A percentile compares a stretch with the other conserved stretches of the same genome.
phyloP scores from a whole-genome alignment of 2,888 invertebrate genomes.

The Hydroisotoma schaefferi region DNA sequence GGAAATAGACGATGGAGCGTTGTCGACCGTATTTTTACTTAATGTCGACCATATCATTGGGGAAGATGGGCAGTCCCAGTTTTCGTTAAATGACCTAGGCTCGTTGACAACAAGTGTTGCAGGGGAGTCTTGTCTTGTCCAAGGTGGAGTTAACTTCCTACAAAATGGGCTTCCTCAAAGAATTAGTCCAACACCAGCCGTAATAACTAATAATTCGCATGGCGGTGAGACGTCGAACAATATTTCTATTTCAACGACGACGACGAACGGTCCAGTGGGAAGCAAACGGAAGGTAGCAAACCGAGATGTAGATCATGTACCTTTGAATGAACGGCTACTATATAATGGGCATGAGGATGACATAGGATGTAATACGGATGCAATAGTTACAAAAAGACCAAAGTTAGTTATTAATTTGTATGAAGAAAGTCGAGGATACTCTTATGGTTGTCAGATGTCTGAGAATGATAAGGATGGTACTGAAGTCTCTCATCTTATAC shows the following conservation, averaged over 20 bases:
- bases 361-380: not conserved
- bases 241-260: conserved; percentile 12
- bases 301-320: conserved; percentile 13
- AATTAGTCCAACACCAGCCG: too few species aligned
- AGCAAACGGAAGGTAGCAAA: conserved; percentile 22
- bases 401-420: conserved; percentile 43
- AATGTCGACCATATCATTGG: conserved; percentile 5
- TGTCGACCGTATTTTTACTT: conserved; percentile 1
- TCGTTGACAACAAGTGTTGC: not conserved
- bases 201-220: not conserved
- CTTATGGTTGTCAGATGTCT: conserved; percentile 30
- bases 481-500: conserved; percentile 39
- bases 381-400: conserved; percentile 26
- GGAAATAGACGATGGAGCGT: not conserved
- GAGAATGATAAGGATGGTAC: conserved; percentile 28
- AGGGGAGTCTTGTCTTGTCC: not conserved
- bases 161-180: not conserved
- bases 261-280: conserved; percentile 2
- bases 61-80: not conserved
- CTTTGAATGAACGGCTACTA: conserved; percentile 12
- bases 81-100: not conserved
- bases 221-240: not conserved
- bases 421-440: conserved; percentile 39
- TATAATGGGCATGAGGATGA: not conserved
- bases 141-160: not conserved